Evolutionary conservation across 2,797 vertebrate genomes (phyloP).

Genomic region (Sardinella longiceps): DNA sequence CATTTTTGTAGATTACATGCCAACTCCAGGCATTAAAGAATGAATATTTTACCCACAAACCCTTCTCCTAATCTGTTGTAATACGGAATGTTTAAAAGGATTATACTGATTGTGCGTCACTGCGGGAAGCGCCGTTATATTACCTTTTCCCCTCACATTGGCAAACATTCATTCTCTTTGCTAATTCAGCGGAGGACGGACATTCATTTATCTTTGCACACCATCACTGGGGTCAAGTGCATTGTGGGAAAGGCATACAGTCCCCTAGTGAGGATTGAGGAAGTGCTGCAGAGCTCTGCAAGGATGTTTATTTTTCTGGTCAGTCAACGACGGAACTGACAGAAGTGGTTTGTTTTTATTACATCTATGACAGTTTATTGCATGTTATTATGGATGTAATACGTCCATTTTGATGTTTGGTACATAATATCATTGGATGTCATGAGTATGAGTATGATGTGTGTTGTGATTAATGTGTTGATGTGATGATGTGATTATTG

Average conservation of each 20-base stretch:
- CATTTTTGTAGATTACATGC: constrained; percentile 30
- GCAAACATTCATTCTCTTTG: constrained; percentile 3
- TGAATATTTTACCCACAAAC: constrained; percentile 45
- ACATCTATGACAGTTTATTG: not conserved
- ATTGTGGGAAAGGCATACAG: not conserved
- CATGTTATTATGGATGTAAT: not conserved
- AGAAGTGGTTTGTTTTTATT: not conserved
- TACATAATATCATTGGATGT: too few relatives aligned
- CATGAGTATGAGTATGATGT: not conserved
- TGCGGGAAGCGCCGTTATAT: constrained; percentile 24
- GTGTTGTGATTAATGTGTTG: not conserved
- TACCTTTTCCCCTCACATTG: not conserved
- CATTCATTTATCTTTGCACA: not conserved
- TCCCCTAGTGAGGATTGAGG: not conserved
- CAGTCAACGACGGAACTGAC: not conserved
- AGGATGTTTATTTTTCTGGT: not conserved
- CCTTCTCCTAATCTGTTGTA: constrained; percentile 44
- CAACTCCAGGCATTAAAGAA: constrained; percentile 47
- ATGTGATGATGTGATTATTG: not conserved
- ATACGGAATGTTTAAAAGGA: constrained; percentile 43
- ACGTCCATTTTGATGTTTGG: not conserved
- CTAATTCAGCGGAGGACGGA: not conserved
- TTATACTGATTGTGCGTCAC: constrained; percentile 40
- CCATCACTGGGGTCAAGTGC: not conserved
- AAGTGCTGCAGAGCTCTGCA: not conserved